Evolutionary conservation across 2,797 vertebrate genomes (phyloP), one percentile per base, ranked within the genome.

Genomic region (Syndactyla subalaris): DNA sequence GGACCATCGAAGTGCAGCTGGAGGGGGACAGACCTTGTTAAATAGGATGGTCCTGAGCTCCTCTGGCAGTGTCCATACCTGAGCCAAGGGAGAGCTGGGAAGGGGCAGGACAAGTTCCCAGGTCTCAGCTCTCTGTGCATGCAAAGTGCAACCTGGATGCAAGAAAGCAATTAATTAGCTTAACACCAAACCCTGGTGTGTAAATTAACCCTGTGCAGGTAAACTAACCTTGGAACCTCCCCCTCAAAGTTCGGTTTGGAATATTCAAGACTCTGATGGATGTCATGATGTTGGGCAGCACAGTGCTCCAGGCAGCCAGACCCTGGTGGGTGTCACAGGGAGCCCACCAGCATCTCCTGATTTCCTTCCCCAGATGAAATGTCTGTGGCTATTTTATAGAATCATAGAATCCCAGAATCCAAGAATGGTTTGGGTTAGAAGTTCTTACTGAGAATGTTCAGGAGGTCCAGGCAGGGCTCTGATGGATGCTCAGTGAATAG

Each of bases 401-500:
- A 55, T 66, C 10, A 8, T 6, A 23, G 13, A 45, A 57, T 79
- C 41, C 63, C 49, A 23, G 10, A 45, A 57, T 79, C 41, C 52
- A 39, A 30, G 22, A 55, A 45, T 36, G 16, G 34, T 58, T 58
- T 58, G 23, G 57, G 14, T 36, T 58, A n/a, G 23, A 54, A 32
- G 54, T 68, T 86, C 46, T 85, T 30, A 48, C 29, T 0, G 0
- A 54, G 75, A 72, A 2, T 14, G 1, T 2, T 11, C 38, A 34
- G 46, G 71, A 82, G 38, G 43, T 41, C 5, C 9, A 36, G 66
- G 21, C 57, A 88, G 27, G 39, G 21, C 66, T 61, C 26, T 70
- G 41, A 62, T n/a, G 39, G 46, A 30, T 66, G 16, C 48, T 76
- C 14, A 51, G 32, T 59, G 70, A 55, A 38, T 14, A 85, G 6